phyloP scores from a whole-genome alignment of 2,113 vertebrate species.

The Pollachius pollachius region DNA sequence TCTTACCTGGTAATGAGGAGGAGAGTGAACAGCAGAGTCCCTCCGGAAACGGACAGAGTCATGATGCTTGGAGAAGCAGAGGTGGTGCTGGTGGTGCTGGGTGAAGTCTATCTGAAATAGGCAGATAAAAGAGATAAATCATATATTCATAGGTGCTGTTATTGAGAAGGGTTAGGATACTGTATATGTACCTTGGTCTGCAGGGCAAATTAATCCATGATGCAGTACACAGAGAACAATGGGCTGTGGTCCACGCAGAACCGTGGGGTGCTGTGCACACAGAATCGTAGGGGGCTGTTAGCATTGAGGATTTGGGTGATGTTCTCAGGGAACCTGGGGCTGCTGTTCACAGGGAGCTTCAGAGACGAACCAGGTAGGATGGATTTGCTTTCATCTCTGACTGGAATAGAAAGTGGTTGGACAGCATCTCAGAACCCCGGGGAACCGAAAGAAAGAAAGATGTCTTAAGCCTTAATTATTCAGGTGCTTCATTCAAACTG shows the following conservation, averaged over 20 bases:
- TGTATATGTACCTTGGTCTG: no score
- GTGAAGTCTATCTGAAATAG: conserved; percentile 63
- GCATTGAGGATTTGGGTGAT: background rate
- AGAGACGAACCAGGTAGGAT: background rate
- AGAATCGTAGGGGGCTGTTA: no score
- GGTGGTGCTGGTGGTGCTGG: conserved; percentile 17
- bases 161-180: background rate
- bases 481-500: conserved; percentile 18
- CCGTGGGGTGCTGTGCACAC: no score
- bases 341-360: conserved; percentile 12
- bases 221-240: no score
- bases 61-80: conserved; percentile 50
- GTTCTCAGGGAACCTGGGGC: background rate
- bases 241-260: no score
- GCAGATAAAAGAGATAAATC: conserved; percentile 30
- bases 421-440: background rate
- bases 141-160: background rate
- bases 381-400: conserved; percentile 1
- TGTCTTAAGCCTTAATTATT: conserved; percentile 9
- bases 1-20: conserved; percentile 75
- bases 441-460: no score
- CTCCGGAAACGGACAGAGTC: conserved; percentile 52
- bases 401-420: no score
- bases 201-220: no score
- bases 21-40: conserved; percentile 52